phyloP scores from a whole-genome alignment of 2,113 vertebrate genomes.

The Gadus macrocephalus region DNA sequence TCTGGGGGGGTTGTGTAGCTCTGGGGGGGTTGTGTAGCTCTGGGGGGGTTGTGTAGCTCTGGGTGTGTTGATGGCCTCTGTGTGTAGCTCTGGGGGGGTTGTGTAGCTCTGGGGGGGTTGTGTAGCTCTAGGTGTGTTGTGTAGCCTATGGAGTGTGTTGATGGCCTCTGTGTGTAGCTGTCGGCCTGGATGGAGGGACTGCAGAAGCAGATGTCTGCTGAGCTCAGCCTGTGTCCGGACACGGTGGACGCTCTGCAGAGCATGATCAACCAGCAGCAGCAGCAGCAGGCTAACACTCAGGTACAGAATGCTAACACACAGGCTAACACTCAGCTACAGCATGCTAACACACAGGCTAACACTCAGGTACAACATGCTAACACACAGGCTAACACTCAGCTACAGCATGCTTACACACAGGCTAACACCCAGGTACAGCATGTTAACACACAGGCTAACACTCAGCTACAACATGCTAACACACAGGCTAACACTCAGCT shows the following conservation, averaged over 20 bases:
- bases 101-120: too few species aligned
- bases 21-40: too few species aligned
- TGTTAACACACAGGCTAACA: slow-evolving; percentile 52
- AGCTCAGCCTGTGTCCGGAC: slow-evolving; percentile 47
- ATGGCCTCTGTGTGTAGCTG: slow-evolving; percentile 32
- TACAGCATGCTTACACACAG: too few species aligned
- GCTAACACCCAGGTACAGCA: slow-evolving; percentile 36
- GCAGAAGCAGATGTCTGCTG: slow-evolving; percentile 63
- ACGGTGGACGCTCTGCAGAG: slow-evolving; percentile 62
- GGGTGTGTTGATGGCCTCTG: too few species aligned
- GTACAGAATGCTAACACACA: slow-evolving; percentile 21
- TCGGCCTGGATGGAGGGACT: slow-evolving; percentile 69
- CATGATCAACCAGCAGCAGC: slow-evolving; percentile 64
- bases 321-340: slow-evolving; percentile 31
- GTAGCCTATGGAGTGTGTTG: too few species aligned
- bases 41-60: too few species aligned
- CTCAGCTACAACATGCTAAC: slow-evolving; percentile 44
- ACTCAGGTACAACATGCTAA: slow-evolving; percentile 31
- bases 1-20: too few species aligned
- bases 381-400: slow-evolving; percentile 7
- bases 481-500: slow-evolving; percentile 32
- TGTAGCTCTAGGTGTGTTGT: too few species aligned
- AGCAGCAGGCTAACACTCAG: slow-evolving; percentile 68
- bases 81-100: too few species aligned
- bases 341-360: not conserved